These are phyloP conservation scores for Trialeurodes vaporariorum DNA, from an alignment of 1,140 invertebrate genomes.

Conservation along the genomic window DNA sequence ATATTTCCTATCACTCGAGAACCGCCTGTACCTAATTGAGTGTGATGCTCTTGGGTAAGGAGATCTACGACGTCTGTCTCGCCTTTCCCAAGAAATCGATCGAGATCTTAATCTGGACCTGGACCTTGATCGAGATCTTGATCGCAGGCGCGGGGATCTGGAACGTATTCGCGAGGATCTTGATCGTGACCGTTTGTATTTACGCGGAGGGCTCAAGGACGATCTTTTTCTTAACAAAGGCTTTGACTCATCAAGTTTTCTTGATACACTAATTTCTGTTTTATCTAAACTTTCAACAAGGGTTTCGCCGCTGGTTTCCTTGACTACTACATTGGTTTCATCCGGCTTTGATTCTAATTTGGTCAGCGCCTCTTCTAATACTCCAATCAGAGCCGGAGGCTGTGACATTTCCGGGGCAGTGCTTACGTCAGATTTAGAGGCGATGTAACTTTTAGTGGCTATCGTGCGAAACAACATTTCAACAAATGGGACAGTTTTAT, in stretches of 20 bases:
- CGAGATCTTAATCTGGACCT: slow-evolving; percentile 1
- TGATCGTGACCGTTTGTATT: slow-evolving; percentile 10
- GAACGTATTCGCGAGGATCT: slow-evolving; percentile 9
- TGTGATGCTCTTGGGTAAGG: background rate
- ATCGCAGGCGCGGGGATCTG: background rate
- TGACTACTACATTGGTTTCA: no score
- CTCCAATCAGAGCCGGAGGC: no score
- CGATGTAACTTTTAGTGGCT: background rate
- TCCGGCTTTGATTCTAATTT: no score
- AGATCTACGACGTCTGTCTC: background rate
- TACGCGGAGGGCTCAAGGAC: background rate
- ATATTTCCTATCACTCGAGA: background rate
- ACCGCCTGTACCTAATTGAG: background rate
- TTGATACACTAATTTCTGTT: no score
- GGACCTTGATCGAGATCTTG: background rate
- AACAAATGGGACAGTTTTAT: background rate
- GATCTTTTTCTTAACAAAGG: background rate
- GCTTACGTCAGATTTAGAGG: background rate
- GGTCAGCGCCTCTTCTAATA: no score
- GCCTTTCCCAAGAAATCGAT: background rate
- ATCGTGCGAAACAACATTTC: background rate
- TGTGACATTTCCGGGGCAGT: no score
- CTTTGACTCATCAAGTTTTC: no score
- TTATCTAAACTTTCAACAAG: no score
- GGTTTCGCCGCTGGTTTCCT: no score